Conservation (phyloP, 2,797 vertebrate species). For the Darevskia nairensis region DNA sequence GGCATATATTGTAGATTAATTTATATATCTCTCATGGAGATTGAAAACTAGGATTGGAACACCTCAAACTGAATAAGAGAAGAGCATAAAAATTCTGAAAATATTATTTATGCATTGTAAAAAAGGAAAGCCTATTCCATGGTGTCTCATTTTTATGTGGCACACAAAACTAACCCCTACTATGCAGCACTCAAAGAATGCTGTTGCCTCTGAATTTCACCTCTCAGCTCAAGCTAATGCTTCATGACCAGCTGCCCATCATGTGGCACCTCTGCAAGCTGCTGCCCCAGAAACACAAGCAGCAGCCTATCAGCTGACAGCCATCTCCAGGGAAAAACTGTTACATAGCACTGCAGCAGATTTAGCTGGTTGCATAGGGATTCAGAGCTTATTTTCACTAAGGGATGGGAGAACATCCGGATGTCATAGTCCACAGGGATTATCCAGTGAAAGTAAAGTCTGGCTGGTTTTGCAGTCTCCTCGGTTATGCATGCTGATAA, state of each 20-base stretch:
- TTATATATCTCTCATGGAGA: not conserved
- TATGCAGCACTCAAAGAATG: not conserved
- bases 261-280: not conserved
- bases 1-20: not conserved
- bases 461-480: constrained; percentile 1
- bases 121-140: too few species aligned
- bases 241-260: not conserved
- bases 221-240: not conserved
- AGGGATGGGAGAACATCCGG: not conserved
- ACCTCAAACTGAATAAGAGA: not conserved
- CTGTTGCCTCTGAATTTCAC: not conserved
- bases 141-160: not conserved
- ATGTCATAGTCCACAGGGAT: not conserved
- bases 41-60: not conserved
- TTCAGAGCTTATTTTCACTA: constrained; percentile 51
- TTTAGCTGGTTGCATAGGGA: constrained; percentile 35
- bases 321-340: not conserved
- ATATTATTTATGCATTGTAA: not conserved
- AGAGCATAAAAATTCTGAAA: not conserved
- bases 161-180: not conserved
- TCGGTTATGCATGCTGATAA: not conserved
- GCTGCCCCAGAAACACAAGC: constrained; percentile 16
- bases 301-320: constrained; percentile 19
- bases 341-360: constrained; percentile 7
- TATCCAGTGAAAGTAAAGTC: constrained; percentile 22